Conservation (phyloP, 2,113 vertebrate species). For the Proteles cristata region DNA sequence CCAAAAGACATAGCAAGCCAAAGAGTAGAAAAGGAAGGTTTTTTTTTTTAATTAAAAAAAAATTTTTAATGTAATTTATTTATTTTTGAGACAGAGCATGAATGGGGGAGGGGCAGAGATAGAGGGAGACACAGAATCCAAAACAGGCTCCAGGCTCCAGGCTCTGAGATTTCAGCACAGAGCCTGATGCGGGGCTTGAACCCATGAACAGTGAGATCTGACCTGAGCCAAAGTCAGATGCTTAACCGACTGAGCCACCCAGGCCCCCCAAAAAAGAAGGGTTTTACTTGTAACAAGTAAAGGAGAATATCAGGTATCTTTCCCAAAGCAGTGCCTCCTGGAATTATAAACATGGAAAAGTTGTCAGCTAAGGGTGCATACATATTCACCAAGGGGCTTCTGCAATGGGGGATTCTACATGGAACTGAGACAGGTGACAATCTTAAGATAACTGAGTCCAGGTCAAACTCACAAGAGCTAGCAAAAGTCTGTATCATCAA, state of each 20-base stretch:
- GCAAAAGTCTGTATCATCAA: not conserved
- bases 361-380: not conserved
- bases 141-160: too few relatives aligned
- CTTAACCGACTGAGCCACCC: too few relatives aligned
- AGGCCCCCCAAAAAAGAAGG: not conserved
- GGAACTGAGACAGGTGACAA: not conserved
- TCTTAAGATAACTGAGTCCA: not conserved
- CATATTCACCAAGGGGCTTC: not conserved
- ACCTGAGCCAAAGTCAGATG: too few relatives aligned
- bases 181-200: too few relatives aligned
- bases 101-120: too few relatives aligned
- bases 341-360: not conserved
- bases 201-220: too few relatives aligned
- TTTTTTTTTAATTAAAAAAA: too few relatives aligned
- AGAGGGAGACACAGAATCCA: too few relatives aligned
- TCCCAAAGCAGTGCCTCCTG: not conserved
- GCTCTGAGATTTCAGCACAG: too few relatives aligned
- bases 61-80: too few relatives aligned
- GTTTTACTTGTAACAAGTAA: not conserved
- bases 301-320: not conserved
- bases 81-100: too few relatives aligned
- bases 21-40: not conserved
- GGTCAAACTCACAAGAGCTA: not conserved
- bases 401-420: not conserved
- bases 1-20: not conserved